Conservation (phyloP, 2,113 vertebrate genomes). For the Abramis brama region DNA sequence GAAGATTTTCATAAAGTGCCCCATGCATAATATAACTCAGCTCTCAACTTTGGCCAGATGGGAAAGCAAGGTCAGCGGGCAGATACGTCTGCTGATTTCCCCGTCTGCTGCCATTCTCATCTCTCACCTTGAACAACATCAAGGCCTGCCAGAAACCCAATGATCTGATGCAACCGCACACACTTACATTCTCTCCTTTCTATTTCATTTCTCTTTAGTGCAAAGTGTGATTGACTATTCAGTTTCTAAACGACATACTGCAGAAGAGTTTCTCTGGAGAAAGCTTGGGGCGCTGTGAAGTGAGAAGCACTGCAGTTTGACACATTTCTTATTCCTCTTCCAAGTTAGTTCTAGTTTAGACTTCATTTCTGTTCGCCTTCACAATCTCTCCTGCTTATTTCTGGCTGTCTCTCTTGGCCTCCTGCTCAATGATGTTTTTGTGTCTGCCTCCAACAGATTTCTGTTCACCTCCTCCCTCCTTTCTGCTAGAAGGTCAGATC, state of each 20-base stretch:
- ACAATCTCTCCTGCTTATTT: neutral
- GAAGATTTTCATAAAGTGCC: neutral
- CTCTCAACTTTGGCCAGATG: conserved; percentile 30
- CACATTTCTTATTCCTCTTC: neutral
- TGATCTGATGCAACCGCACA: neutral
- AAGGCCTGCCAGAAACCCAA: conserved; percentile 39
- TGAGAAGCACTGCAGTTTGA: neutral
- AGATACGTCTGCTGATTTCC: conserved; percentile 27
- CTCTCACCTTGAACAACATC: conserved; percentile 46
- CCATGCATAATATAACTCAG: conserved; percentile 6
- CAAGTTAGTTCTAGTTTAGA: neutral
- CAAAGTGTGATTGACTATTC: neutral
- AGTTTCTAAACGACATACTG: neutral
- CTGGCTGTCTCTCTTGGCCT: neutral
- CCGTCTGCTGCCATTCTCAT: conserved; percentile 45
- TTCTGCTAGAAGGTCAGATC: conserved; percentile 4
- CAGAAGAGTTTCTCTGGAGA: conserved; percentile 2
- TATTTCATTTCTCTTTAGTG: neutral
- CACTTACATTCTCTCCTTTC: neutral
- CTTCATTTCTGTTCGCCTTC: conserved; percentile 3
- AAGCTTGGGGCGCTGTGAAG: neutral
- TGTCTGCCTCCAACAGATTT: conserved; percentile 21
- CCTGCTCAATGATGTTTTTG: conserved; percentile 35
- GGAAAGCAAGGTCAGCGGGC: conserved; percentile 35
- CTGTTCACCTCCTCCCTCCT: neutral